Percentiles rank a stretch among this genome's conserved stretches.
phyloP scores from a whole-genome alignment of 2,888 invertebrate species.

The Nephrotoma flavescens region DNA sequence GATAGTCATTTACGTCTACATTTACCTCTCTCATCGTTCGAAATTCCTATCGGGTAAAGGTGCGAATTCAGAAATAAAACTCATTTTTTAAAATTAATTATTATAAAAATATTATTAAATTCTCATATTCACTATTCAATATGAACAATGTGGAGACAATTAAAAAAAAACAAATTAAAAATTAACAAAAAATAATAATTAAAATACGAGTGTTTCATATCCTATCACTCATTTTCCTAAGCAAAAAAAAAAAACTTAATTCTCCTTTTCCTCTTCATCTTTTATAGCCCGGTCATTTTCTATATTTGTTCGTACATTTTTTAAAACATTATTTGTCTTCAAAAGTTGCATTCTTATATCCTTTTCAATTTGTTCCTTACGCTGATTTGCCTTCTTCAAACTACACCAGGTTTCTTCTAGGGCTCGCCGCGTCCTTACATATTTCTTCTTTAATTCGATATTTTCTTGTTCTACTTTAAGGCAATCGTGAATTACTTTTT shows the following conservation, averaged over 20 bases:
- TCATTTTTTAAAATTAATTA: background rate
- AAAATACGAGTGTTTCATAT: background rate
- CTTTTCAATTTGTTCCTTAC: slow-evolving; percentile 68
- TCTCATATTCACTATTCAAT: background rate
- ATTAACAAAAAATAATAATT: background rate
- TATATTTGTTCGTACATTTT: slow-evolving; percentile 59
- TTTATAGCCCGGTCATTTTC: slow-evolving; percentile 29
- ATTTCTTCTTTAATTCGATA: slow-evolving; percentile 49
- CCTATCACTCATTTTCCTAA: background rate
- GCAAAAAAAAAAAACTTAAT: background rate
- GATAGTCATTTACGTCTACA: too few species aligned
- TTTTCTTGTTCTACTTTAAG: slow-evolving; percentile 48
- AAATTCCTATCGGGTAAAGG: too few species aligned
- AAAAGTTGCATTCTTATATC: slow-evolving; percentile 69
- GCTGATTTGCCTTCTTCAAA: slow-evolving; percentile 59
- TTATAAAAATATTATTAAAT: background rate
- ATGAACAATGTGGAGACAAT: background rate
- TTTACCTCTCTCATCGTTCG: too few species aligned
- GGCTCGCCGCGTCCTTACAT: slow-evolving; percentile 54
- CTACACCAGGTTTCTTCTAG: slow-evolving; percentile 64
- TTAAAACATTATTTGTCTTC: slow-evolving; percentile 61
- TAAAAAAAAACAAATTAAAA: background rate
- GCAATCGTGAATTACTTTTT: slow-evolving; percentile 24
- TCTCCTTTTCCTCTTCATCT: background rate
- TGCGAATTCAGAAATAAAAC: background rate